These are phyloP conservation scores for Astatoreochromis straeleni DNA, from an alignment of 2,113 vertebrate genomes.

Conservation along the genomic window DNA sequence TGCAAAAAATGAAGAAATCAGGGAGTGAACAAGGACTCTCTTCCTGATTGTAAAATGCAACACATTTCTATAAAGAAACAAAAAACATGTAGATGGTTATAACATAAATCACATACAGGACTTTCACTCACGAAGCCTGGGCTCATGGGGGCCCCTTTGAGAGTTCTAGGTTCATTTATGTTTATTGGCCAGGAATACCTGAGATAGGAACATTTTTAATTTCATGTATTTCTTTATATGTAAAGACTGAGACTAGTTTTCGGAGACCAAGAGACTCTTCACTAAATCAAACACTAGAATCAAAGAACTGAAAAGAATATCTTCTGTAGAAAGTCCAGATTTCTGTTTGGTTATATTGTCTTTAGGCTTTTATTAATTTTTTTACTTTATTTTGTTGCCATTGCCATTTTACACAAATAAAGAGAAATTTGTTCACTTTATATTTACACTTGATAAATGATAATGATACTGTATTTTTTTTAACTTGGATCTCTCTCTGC, in stretches of 20 bases:
- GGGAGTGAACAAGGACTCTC: background rate
- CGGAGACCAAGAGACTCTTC: background rate
- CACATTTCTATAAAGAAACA: background rate
- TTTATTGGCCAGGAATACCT: fast-evolving
- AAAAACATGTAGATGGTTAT: background rate
- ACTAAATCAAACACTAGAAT: fast-evolving
- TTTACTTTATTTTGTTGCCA: background rate
- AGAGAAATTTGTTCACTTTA: background rate
- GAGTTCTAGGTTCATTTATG: background rate
- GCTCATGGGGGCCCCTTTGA: background rate
- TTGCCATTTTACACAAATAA: background rate
- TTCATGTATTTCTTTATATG: background rate
- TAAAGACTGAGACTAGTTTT: background rate
- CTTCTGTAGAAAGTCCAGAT: background rate
- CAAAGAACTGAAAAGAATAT: background rate
- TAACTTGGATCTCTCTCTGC: fast-evolving
- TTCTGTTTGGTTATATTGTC: background rate
- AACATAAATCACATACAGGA: background rate
- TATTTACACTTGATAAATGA: background rate
- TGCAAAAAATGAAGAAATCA: background rate
- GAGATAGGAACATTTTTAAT: background rate
- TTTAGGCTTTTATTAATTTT: fast-evolving
- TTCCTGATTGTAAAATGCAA: background rate
- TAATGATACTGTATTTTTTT: background rate
- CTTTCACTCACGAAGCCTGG: background rate